phyloP scores from a whole-genome alignment of 2,797 vertebrate species.

The Lithobates sylvaticus region DNA sequence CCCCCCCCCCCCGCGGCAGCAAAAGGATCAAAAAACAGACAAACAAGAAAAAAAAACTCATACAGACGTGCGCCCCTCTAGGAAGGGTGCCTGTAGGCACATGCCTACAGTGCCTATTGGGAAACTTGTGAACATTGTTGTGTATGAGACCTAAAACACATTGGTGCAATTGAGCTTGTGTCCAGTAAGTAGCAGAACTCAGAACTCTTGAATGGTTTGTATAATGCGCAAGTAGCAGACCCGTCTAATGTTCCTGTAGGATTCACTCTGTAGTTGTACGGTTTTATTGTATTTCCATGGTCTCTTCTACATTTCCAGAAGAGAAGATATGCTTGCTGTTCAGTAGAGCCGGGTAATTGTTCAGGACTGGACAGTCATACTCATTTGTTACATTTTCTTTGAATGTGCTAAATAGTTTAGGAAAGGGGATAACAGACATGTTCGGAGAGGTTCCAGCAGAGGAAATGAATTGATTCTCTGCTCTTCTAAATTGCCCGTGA shows the following conservation, averaged over 20 bases:
- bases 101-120: too few species aligned
- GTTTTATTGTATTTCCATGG: neutral
- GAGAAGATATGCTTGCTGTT: neutral
- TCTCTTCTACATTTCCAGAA: slow-evolving; percentile 51
- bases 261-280: neutral
- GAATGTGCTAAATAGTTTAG: slow-evolving; percentile 61
- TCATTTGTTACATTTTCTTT: slow-evolving; percentile 64
- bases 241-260: neutral
- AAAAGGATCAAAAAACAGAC: too few species aligned
- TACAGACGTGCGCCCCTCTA: too few species aligned
- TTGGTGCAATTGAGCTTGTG: neutral
- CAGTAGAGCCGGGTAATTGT: slow-evolving; percentile 49
- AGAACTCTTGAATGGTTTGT: neutral
- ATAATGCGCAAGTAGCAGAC: neutral
- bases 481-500: slow-evolving; percentile 49
- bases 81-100: too few species aligned
- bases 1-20: too few species aligned
- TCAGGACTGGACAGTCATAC: slow-evolving; percentile 60
- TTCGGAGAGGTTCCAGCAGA: slow-evolving; percentile 9
- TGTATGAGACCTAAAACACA: too few species aligned
- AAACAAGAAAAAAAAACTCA: too few species aligned
- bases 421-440: slow-evolving; percentile 47
- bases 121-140: too few species aligned
- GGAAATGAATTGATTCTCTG: slow-evolving; percentile 47
- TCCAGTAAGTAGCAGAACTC: neutral